Percentiles rank a stretch among this genome's conserved stretches.
phyloP scores from a whole-genome alignment of 2,113 vertebrate genomes.

The Chloroceryle aenea region DNA sequence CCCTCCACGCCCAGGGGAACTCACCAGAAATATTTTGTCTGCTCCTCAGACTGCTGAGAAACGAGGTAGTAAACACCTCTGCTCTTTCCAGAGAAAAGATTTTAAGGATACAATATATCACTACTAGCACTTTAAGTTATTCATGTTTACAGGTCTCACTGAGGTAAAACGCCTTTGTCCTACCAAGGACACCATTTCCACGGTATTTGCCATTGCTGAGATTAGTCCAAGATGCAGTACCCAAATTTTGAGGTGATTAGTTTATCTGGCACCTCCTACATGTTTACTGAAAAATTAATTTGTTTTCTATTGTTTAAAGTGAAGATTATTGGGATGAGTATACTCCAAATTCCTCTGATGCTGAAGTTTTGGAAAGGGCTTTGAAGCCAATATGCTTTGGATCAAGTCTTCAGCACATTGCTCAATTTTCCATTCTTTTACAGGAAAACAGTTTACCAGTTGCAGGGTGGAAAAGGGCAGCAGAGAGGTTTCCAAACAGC shows the following conservation, averaged over 20 bases:
- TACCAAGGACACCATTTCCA: not conserved
- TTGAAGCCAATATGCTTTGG: slow-evolving; percentile 51
- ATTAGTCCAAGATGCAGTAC: not conserved
- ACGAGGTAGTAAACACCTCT: not conserved
- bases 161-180: not conserved
- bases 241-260: not conserved
- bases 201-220: not conserved
- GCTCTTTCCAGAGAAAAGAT: not conserved
- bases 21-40: not conserved
- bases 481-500: slow-evolving; percentile 16
- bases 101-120: not conserved
- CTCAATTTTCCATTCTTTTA: slow-evolving; percentile 64
- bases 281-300: not conserved
- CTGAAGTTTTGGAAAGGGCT: slow-evolving; percentile 13
- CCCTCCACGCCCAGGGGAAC: not conserved
- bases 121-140: not conserved
- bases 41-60: not conserved
- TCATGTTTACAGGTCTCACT: not conserved
- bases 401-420: slow-evolving; percentile 52
- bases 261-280: not conserved
- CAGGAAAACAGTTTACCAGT: slow-evolving; percentile 54
- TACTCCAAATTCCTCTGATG: slow-evolving; percentile 1
- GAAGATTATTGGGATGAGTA: not conserved
- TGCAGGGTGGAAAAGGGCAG: slow-evolving; percentile 32
- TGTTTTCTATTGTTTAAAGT: not conserved